Percentiles rank a stretch among this genome's conserved stretches.
Conservation (phyloP, 2,888 invertebrate species). For the Scaptomyza reducta region DNA sequence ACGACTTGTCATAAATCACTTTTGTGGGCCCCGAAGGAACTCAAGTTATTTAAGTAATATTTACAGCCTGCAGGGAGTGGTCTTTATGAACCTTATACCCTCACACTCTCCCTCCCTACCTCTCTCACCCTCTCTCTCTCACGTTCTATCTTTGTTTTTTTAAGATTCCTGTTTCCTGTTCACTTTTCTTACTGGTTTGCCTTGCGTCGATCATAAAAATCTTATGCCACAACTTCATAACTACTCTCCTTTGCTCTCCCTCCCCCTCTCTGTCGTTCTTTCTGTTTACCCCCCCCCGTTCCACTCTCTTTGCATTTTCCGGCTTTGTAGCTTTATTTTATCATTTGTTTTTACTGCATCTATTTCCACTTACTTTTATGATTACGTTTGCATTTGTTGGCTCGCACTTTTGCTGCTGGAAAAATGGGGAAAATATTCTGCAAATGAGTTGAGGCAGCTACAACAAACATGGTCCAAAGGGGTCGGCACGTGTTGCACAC, state of each 20-base stretch:
- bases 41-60: constrained; percentile 50
- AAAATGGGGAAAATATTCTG: constrained; percentile 48
- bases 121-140: background rate
- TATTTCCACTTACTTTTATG: constrained; percentile 69
- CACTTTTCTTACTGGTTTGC: constrained; percentile 65
- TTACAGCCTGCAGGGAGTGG: constrained; percentile 21
- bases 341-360: constrained; percentile 62
- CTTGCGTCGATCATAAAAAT: constrained; percentile 67
- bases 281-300: background rate
- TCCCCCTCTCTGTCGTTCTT: background rate
- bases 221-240: constrained; percentile 30
- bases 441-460: constrained; percentile 44
- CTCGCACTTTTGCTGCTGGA: constrained; percentile 39
- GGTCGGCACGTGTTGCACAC: constrained; percentile 65
- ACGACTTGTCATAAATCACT: constrained; percentile 68
- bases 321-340: constrained; percentile 25
- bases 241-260: background rate
- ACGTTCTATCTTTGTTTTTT: background rate
- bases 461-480: constrained; percentile 43
- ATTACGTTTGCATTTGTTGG: constrained; percentile 63
- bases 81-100: background rate
- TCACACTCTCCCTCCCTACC: background rate
- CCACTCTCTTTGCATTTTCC: constrained; percentile 16
- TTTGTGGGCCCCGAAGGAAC: constrained; percentile 28
- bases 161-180: constrained; percentile 35